phyloP scores from a whole-genome alignment of 2,888 invertebrate genomes.

The Cryptus viduatorius region DNA sequence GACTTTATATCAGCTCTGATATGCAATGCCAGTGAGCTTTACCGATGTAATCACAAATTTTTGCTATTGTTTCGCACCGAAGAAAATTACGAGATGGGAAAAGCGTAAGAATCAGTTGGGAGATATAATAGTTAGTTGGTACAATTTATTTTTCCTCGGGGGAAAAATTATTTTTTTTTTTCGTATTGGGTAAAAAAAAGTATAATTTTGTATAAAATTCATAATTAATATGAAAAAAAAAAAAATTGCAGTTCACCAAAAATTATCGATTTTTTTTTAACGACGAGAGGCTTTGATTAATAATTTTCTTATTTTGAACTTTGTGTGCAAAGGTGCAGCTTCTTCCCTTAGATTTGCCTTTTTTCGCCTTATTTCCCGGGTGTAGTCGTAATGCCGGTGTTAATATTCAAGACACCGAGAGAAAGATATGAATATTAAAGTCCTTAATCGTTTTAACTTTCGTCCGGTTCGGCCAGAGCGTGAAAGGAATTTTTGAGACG shows the following conservation, averaged over 20 bases:
- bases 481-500: conserved; percentile 38
- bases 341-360: conserved; percentile 20
- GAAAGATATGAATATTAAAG: conserved; percentile 83
- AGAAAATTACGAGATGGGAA: neutral
- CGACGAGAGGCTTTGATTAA: neutral
- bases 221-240: neutral
- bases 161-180: too few species aligned
- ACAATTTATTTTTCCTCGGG: too few species aligned
- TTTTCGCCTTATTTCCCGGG: conserved; percentile 3
- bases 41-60: neutral
- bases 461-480: conserved; percentile 63
- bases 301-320: conserved; percentile 15
- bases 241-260: neutral
- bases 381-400: conserved; percentile 74
- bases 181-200: too few species aligned
- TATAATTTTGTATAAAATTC: too few species aligned
- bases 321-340: conserved; percentile 23
- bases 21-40: conserved; percentile 1
- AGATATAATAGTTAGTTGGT: too few species aligned
- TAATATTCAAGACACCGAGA: conserved; percentile 82
- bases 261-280: neutral
- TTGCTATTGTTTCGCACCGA: neutral
- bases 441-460: conserved; percentile 82
- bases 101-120: too few species aligned
- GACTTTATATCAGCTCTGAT: conserved; percentile 59